Base-by-base conservation (phyloP, 2,797 vertebrate genomes). In the Scolopax bukidnonensis region DNA sequence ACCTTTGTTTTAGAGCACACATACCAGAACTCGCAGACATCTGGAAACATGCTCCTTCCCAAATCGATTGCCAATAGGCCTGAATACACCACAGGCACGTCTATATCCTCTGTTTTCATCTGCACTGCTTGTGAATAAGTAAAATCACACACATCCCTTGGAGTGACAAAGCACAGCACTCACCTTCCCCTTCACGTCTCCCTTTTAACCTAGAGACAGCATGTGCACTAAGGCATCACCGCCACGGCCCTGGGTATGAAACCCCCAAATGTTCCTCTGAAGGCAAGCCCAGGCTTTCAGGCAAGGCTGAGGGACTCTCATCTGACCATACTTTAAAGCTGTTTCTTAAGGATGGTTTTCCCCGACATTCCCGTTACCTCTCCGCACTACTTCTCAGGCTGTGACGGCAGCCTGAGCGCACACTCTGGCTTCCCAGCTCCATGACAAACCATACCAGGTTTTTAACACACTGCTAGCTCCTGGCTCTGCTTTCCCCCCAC, bases 21-120 rank as follows among this genome's bases (percentile, higher is more conserved):
- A 69, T 82, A 89, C 65, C 82, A 96, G 77, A 91, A 93, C 32
- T 12, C 68, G 71, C 69, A 78, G 93, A 84, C 85, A 96, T 88
- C 87, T 90, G 83, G 86, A 95, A 90, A 93, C 0, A 6, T 45
- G 33, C 4, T 2, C 33, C 90, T 90, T 82, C 84, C 87, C 27
- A 70, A 41, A 80, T 28, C 1, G 0, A 51, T 63, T 89, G 60
- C 64, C 79, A 93, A 21, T 82, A 79, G 67, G 33, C 32, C 48
- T 81, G 63, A 80, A 57, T 77, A 38, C 38, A 90, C 41, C 69
- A 38, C 69, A 79, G 33, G 38, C 41, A 50, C 2, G 2, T 17
- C 56, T 54, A 20, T 64, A 40, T 11, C 32, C 51, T 90, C 32
- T 8, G 9, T 83, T 83, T 94, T 67, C 56, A 75, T 40, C 82